A percentile compares a stretch with the other conserved stretches of the same genome.
Conservation (phyloP, 2,888 invertebrate species). For the Gymnocheta viridis region DNA sequence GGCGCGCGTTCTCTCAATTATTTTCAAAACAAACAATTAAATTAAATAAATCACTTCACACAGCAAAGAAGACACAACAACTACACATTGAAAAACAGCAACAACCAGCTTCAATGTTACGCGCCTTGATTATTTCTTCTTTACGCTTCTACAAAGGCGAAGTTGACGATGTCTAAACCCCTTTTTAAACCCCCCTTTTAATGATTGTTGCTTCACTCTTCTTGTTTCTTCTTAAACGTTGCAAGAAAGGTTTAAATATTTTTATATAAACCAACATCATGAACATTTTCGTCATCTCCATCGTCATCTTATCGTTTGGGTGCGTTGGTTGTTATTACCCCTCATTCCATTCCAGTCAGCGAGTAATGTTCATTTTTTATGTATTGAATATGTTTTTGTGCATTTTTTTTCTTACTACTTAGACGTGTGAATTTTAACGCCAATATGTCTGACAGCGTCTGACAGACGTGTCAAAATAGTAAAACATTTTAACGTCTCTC, state of each 20-base stretch:
- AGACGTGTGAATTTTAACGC: constrained; percentile 77
- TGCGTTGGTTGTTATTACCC: constrained; percentile 49
- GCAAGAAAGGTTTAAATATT: constrained; percentile 18
- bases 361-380: constrained; percentile 8
- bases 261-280: constrained; percentile 14
- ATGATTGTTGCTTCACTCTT: not conserved
- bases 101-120: constrained; percentile 32
- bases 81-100: constrained; percentile 4
- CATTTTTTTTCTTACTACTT: constrained; percentile 34
- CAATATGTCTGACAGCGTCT: constrained; percentile 68
- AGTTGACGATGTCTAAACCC: constrained; percentile 38
- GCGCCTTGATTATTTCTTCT: constrained; percentile 16
- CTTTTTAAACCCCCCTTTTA: constrained; percentile 29
- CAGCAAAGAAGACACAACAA: constrained; percentile 27
- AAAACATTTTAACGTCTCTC: constrained; percentile 59
- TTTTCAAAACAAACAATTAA: constrained; percentile 72
- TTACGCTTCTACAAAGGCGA: constrained; percentile 17
- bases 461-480: constrained; percentile 71
- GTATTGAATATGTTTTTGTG: not conserved
- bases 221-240: constrained; percentile 10
- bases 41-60: constrained; percentile 72
- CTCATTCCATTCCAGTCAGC: not conserved
- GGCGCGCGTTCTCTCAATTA: constrained; percentile 71
- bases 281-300: constrained; percentile 28
- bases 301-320: constrained; percentile 50